phyloP scores from a whole-genome alignment of 2,113 vertebrate genomes.

The Epinephelus cyanopodus region DNA sequence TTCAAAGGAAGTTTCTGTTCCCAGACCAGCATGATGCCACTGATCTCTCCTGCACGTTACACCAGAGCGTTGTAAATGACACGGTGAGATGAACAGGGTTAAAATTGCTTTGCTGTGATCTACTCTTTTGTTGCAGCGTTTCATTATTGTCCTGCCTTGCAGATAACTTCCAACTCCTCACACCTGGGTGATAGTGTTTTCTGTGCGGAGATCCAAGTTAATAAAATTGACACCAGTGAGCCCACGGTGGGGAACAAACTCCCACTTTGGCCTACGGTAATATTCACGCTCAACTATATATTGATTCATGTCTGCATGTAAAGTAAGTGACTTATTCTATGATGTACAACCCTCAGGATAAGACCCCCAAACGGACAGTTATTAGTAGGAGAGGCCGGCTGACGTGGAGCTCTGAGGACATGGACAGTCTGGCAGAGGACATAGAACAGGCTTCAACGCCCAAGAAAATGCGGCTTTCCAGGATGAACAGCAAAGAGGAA shows the following conservation, averaged over 20 bases:
- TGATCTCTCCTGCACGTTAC: conserved; percentile 62
- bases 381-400: conserved; percentile 62
- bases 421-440: conserved; percentile 48
- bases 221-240: conserved; percentile 63
- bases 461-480: conserved; percentile 71
- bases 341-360: conserved; percentile 61
- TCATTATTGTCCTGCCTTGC: background rate
- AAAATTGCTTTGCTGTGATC: background rate
- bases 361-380: conserved; percentile 68
- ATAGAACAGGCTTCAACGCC: conserved; percentile 53
- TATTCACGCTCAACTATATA: conserved; percentile 2
- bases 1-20: conserved; percentile 62
- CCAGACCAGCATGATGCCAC: conserved; percentile 59
- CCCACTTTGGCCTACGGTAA: conserved; percentile 74
- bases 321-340: background rate
- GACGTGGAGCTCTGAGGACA: conserved; percentile 75
- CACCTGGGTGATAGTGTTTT: conserved; percentile 65
- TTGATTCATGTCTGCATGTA: background rate
- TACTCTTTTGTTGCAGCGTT: background rate
- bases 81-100: conserved; percentile 52
- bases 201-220: conserved; percentile 73
- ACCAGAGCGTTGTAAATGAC: conserved; percentile 56
- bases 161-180: conserved; percentile 69
- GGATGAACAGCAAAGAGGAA: conserved; percentile 69
- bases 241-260: conserved; percentile 28